Evolutionary conservation across 2,113 vertebrate species (phyloP), one percentile per base, ranked within the genome.

Genomic region (Alectura lathami): DNA sequence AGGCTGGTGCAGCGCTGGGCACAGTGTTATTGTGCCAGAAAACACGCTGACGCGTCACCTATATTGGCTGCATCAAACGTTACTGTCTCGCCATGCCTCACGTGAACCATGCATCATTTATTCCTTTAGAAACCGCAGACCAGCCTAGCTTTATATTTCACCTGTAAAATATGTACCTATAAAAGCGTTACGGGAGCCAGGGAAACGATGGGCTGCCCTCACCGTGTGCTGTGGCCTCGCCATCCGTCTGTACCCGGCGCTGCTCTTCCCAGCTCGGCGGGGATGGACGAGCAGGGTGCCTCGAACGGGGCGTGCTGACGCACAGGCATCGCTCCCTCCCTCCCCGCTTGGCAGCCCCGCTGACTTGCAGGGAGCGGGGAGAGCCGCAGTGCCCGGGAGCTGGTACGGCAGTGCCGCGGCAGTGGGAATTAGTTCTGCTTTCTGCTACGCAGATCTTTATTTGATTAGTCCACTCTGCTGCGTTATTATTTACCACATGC

Each of bases 121-220:
- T 84, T 91, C n/a, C 93, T 96, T 96, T 86, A 93, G 76, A 91
- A 95, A 70, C 93, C 57, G 89, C 94, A 92, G 67, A 40, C 88
- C 40, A 76, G 11, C 76, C 79, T 56, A 18, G 72, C 76, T 93
- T 89, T 75, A 93, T 79, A 72, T 91, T 93, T 88, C 17, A 0
- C 91, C 75, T 76, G 70, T 93, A 88, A 93, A 93, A 91, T 91
- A 79, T 40, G 7, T n/a, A 56, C 14, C 79, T 47, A 68, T 85
- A 93, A 68, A 93, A 83, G 13, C 10, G 42, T 40, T 38, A 5
- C 29, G 56, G 88, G 92, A 82, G 77, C 5, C 7, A 74, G 64
- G 57, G 92, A 30, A 17, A 5, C 0, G 3, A 53, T 67, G 48
- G 73, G 81, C 88, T 83, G 76, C 67, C 62, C 60, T 48, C 12